phyloP scores from a whole-genome alignment of 2,113 vertebrate species.

The Gracilinanus agilis region DNA sequence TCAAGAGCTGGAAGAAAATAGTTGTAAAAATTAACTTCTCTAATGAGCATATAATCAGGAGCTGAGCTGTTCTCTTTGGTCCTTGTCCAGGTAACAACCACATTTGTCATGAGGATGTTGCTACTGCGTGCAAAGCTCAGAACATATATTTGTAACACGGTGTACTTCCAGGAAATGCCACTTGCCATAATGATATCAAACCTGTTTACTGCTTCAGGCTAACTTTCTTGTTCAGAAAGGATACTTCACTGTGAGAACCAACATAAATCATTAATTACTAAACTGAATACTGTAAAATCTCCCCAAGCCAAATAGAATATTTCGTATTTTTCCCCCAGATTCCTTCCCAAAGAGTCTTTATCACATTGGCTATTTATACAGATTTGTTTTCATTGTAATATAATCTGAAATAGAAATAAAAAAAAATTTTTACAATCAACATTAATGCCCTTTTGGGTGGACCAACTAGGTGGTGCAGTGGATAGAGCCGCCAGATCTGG shows the following conservation, averaged over 20 bases:
- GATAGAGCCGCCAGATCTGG: neutral
- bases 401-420: conserved; percentile 19
- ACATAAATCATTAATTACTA: neutral
- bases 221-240: conserved; percentile 3
- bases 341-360: neutral
- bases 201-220: neutral
- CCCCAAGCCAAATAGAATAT: neutral
- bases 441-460: conserved; percentile 39
- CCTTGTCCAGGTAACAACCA: too few relatives aligned
- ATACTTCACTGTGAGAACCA: neutral
- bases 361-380: neutral
- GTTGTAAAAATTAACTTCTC: too few relatives aligned
- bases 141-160: neutral
- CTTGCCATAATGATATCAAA: neutral
- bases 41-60: too few relatives aligned
- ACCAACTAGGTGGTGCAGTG: too few relatives aligned
- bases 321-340: neutral
- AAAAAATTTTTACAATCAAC: conserved; percentile 26
- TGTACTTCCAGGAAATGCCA: conserved; percentile 13
- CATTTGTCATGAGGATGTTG: neutral
- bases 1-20: too few relatives aligned
- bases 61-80: too few relatives aligned
- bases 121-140: conserved; percentile 23
- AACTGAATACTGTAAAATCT: conserved; percentile 22
- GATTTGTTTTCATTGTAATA: neutral